phyloP scores from a whole-genome alignment of 30 jellyfish, hydroid and myxozoan species.

The Chironex yamaguchii region DNA sequence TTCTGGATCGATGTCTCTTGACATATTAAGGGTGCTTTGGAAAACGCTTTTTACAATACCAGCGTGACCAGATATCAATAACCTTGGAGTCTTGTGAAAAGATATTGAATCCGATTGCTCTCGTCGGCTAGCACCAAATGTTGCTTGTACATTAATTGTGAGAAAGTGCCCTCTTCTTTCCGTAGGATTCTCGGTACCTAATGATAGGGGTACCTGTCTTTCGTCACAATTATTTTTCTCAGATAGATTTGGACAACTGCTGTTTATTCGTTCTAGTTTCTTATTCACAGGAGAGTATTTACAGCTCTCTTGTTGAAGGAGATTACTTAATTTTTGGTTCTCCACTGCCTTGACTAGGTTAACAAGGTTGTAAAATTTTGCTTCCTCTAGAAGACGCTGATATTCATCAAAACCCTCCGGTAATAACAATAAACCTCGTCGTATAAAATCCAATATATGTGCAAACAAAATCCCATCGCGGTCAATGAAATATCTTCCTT shows the following conservation, averaged over 20 bases:
- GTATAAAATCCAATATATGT: slow-evolving; percentile 41
- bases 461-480: slow-evolving; percentile 61
- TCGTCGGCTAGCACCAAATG: slow-evolving; percentile 56
- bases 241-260: not conserved
- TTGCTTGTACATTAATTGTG: slow-evolving; percentile 28
- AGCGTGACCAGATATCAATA: slow-evolving; percentile 65
- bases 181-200: not conserved
- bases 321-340: not conserved
- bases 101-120: slow-evolving; percentile 61
- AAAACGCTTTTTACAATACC: slow-evolving; percentile 46
- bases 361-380: slow-evolving; percentile 42
- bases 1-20: slow-evolving; percentile 50
- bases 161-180: not conserved
- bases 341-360: slow-evolving; percentile 33
- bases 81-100: slow-evolving; percentile 64
- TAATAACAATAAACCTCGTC: slow-evolving; percentile 45
- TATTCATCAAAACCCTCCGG: slow-evolving; percentile 64
- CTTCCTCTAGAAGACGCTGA: slow-evolving; percentile 57
- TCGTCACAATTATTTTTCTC: not conserved
- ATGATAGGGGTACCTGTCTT: not conserved
- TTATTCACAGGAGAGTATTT: not conserved
- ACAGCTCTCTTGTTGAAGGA: not conserved
- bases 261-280: not conserved
- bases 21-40: slow-evolving; percentile 51
- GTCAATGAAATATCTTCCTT: slow-evolving; percentile 46